These are phyloP conservation scores for Characodon lateralis DNA, from an alignment of 2,797 vertebrate species.

Conservation along the genomic window DNA sequence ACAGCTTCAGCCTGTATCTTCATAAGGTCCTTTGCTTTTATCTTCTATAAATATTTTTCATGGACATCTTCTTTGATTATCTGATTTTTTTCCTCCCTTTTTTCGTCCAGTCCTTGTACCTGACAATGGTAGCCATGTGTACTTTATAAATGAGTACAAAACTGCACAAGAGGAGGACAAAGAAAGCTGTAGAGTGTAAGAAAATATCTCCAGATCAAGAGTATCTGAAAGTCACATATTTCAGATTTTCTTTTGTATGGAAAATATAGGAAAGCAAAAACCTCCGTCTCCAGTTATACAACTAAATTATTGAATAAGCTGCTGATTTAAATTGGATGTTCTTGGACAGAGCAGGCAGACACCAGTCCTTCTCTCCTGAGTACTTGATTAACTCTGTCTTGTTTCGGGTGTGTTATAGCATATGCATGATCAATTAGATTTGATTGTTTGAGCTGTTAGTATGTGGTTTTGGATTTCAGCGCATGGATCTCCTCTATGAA, in stretches of 20 bases:
- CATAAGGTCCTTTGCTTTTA: no score
- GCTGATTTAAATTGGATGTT: neutral
- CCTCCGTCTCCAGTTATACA: neutral
- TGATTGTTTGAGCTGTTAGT: neutral
- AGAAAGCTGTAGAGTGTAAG: neutral
- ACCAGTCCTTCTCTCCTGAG: neutral
- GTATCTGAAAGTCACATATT: neutral
- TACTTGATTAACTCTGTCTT: neutral
- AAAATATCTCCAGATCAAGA: neutral
- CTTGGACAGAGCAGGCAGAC: neutral
- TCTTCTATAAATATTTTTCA: no score
- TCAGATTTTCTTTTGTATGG: neutral
- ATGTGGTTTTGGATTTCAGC: neutral
- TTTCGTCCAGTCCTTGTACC: no score
- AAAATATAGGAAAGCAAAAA: neutral
- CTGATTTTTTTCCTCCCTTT: no score
- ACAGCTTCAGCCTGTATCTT: no score
- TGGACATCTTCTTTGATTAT: no score
- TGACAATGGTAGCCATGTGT: no score
- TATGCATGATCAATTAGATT: neutral
- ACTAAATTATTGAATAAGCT: neutral
- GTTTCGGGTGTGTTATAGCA: neutral
- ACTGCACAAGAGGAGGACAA: neutral
- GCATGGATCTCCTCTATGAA: neutral
- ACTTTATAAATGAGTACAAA: no score